Percentiles rank a stretch among this genome's conserved stretches.
Evolutionary conservation across 2,113 vertebrate species (phyloP).

Genomic region (Pithys albifrons): DNA sequence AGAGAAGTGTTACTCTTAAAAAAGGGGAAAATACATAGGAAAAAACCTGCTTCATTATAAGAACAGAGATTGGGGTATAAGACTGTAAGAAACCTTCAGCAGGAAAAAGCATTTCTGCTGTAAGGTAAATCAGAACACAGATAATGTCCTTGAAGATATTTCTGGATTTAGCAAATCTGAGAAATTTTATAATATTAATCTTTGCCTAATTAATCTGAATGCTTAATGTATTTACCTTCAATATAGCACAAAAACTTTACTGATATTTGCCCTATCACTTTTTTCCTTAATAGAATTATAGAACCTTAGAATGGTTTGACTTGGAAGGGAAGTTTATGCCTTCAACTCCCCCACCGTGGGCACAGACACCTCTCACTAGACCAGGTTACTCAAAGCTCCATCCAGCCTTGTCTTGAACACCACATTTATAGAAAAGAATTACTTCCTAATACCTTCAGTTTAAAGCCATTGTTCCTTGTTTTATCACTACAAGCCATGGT

Average conservation of each 20-base stretch:
- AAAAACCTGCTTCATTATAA: not conserved
- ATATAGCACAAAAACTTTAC: not conserved
- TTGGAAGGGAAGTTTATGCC: not conserved
- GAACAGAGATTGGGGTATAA: not conserved
- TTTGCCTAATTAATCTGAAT: not conserved
- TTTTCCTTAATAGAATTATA: not conserved
- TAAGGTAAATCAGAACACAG: not conserved
- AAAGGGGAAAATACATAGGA: not conserved
- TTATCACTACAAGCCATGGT: too few species aligned
- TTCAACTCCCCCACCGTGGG: rapidly evolving
- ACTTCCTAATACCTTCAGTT: not conserved
- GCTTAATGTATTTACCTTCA: not conserved
- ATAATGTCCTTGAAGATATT: not conserved
- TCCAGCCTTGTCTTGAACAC: not conserved
- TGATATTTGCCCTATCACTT: not conserved
- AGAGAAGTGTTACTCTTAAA: not conserved
- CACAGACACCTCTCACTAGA: not conserved
- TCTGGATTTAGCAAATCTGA: not conserved
- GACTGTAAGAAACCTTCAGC: not conserved
- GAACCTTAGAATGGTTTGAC: not conserved
- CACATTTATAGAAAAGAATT: not conserved
- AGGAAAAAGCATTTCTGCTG: not conserved
- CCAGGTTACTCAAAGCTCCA: not conserved
- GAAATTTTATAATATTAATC: not conserved
- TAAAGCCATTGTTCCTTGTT: not conserved